Evolutionary conservation across 2,797 vertebrate species (phyloP), one percentile per base, ranked within the genome.

Genomic region (Gambelia wislizenii): DNA sequence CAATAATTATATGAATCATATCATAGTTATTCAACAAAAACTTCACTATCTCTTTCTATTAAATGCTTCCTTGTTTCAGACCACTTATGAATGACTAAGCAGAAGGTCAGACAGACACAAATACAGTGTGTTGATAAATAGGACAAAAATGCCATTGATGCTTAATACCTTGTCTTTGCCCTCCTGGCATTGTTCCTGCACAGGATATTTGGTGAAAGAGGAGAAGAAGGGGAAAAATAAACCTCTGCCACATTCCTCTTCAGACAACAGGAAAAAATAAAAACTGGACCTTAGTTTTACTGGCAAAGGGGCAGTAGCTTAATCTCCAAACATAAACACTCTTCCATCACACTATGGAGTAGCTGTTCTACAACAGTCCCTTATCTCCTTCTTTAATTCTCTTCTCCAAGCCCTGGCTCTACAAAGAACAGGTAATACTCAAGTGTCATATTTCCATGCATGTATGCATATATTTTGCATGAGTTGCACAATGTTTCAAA

Each of bases 11-110:
- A 85, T 89, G 84, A 89, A 86, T 89, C 78, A 86, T 75, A 76
- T 74, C 84, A 67, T 75, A 89, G 79, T 30, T 86, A 89, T 86
- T 89, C 78, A 86, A 89, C 84, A 89, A 86, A 86, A 86, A 75
- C 69, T 52, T 74, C 84, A 86, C 89, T 89, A 86, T 89, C 61
- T 86, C 30, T n/a, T 64, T 82, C 56, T 52, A 56, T 75, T 86
- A 82, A 89, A 82, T 33, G 74, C 36, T 54, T 89, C 78, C 78
- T 88, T 89, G 84, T 82, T 89, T 86, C 78, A 82, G 69, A 64
- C 30, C 47, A 82, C 76, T 86, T 89, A 81, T 13, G 47, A 75
- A 85, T 86, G 89, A 86, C 89, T 82, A 89, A 89, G 69, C 78
- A 89, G 13, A 86, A 59, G 59, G 64, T 74, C 56, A 76, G 54